These are phyloP conservation scores for Ecdyonurus torrentis DNA, from an alignment of 2,888 invertebrate genomes.

Conservation along the genomic window DNA sequence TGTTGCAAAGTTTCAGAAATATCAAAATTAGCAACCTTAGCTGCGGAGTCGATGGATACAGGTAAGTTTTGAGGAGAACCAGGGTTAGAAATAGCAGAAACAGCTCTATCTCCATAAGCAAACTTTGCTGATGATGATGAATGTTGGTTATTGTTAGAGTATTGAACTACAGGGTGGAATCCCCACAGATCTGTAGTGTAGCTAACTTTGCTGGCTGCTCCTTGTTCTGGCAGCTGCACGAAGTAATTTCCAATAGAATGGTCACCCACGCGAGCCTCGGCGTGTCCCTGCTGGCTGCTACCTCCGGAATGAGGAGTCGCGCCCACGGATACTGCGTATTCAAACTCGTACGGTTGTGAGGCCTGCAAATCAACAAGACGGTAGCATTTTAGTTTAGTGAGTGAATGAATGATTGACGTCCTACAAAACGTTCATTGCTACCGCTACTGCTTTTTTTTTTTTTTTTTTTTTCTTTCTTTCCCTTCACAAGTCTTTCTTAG, in stretches of 20 bases:
- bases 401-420: not conserved
- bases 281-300: constrained; percentile 25
- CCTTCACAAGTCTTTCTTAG: too few relatives aligned
- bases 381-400: too few relatives aligned
- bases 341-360: constrained; percentile 34
- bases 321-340: constrained; percentile 24
- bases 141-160: too few relatives aligned
- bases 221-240: constrained; percentile 21
- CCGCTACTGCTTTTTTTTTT: not conserved
- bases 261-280: constrained; percentile 28
- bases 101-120: constrained; percentile 37
- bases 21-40: not conserved
- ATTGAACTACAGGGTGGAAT: constrained; percentile 39
- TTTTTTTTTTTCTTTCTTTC: too few relatives aligned
- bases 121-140: constrained; percentile 31
- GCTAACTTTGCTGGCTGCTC: constrained; percentile 24
- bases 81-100: constrained; percentile 25
- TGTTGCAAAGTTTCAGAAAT: not conserved
- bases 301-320: constrained; percentile 24
- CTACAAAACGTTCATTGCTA: not conserved
- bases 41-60: not conserved
- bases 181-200: constrained; percentile 45
- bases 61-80: not conserved
- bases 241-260: constrained; percentile 29
- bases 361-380: constrained; percentile 23